Evolutionary conservation across 64 coral and sea anemone species (phyloP), one percentile per base, ranked within the genome.

Genomic region (Porites australiensis): DNA sequence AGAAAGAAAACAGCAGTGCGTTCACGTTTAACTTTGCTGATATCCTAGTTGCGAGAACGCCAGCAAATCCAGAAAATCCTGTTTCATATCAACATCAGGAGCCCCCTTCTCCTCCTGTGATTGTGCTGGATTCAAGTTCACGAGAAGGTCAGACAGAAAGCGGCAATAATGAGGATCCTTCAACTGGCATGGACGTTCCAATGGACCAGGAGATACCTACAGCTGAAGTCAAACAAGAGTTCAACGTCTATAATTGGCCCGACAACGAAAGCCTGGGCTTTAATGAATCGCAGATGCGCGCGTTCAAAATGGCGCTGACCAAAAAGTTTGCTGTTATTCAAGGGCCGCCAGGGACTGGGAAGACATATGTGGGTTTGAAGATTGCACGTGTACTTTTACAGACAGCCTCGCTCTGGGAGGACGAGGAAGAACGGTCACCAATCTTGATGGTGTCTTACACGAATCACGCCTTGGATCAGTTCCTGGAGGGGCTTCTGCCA

Each of bases 401-500:
- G 81, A 51, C 95, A 98, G 80, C 65, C 60, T 64, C 19, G 54
- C 0, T 23, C 89, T 23, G 95, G 96, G 2, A 82, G 96, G 72
- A 87, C 55, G 74, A 62, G 6, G 68, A 64, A 2, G 45, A 53
- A 13, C 47, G 12, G 6, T 87, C 90, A 12, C 96, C 96, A 12
- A 95, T 98, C 61, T 46, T 98, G 4, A 98, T 98, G 96, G 86
- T 98, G 0, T 88, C 90, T 60, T 98, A 90, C 50, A 98, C 96
- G 6, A 98, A 98, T 49, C 93, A 98, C 50, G 96, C 96, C 1
- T 80, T 98, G 12, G 96, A 98, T 61, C 93, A 95, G 80, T 98
- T 98, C 19, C 60, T 98, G 15, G 89, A 91, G 75, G 71, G 71
- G 27, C 44, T 91, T 3, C 53, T 82, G 20, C 18, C 47, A 11